Evolutionary conservation across 2,888 invertebrate genomes (phyloP).

Genomic region (Acronicta leporina): DNA sequence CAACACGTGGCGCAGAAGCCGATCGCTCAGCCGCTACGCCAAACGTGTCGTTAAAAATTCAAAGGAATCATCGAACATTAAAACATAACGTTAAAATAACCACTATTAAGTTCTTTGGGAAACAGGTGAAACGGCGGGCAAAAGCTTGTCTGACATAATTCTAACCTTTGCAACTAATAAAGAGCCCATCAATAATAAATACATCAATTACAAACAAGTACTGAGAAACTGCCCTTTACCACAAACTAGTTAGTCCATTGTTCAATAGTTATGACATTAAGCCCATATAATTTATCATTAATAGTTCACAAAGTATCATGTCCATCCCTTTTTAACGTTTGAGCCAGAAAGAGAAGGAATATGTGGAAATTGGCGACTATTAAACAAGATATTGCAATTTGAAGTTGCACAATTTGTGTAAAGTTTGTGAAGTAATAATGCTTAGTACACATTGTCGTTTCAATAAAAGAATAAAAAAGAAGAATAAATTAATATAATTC

Average conservation of each 20-base stretch:
- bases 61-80: too few relatives aligned
- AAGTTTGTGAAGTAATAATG: slow-evolving; percentile 44
- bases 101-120: too few relatives aligned
- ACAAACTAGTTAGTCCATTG: slow-evolving; percentile 41
- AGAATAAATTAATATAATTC: too few relatives aligned
- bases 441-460: slow-evolving; percentile 21
- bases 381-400: slow-evolving; percentile 39
- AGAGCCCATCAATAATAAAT: slow-evolving; percentile 32
- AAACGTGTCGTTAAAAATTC: too few relatives aligned
- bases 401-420: slow-evolving; percentile 47
- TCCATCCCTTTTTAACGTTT: slow-evolving; percentile 7
- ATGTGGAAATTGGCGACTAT: slow-evolving; percentile 26
- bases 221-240: slow-evolving; percentile 41
- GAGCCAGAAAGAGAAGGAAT: slow-evolving; percentile 13
- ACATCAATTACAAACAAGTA: slow-evolving; percentile 43
- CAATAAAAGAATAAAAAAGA: too few relatives aligned
- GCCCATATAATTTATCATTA: slow-evolving; percentile 41
- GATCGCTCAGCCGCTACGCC: too few relatives aligned
- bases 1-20: too few relatives aligned
- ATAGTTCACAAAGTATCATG: slow-evolving; percentile 31
- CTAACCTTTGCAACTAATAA: slow-evolving; percentile 28
- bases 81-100: too few relatives aligned
- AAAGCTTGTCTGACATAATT: neutral
- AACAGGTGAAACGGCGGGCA: too few relatives aligned
- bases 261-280: slow-evolving; percentile 44